A percentile compares a stretch with the other conserved stretches of the same genome.
These are phyloP conservation scores for Drosophila tristis DNA, from an alignment of 1,140 invertebrate species.

Conservation along the genomic window DNA sequence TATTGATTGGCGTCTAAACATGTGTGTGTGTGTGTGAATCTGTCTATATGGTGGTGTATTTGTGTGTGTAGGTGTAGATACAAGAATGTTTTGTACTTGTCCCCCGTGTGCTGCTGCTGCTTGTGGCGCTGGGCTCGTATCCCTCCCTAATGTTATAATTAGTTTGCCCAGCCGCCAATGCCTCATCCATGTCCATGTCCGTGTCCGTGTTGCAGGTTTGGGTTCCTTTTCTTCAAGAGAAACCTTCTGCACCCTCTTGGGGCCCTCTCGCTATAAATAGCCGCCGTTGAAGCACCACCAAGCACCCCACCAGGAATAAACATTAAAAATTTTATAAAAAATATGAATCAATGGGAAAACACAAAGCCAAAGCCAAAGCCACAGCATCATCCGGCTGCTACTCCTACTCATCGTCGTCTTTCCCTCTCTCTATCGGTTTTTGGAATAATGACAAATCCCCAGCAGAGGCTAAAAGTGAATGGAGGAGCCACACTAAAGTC, in stretches of 20 bases:
- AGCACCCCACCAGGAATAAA: conserved; percentile 5
- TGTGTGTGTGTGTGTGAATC: not conserved
- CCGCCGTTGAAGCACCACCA: conserved; percentile 14
- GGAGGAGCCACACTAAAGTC: conserved; percentile 72
- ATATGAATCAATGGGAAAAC: conserved; percentile 69
- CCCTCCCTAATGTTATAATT: conserved; percentile 22
- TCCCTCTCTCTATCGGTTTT: not conserved
- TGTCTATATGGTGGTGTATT: not conserved
- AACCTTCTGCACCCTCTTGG: conserved; percentile 1
- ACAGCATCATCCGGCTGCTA: not conserved
- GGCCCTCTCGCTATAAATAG: conserved; percentile 28
- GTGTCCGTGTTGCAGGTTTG: conserved; percentile 2
- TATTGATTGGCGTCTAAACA: conserved; percentile 52
- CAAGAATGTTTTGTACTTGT: not conserved
- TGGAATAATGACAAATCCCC: conserved; percentile 60
- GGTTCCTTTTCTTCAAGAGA: not conserved
- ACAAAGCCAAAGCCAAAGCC: conserved; percentile 54
- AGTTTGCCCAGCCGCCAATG: conserved; percentile 16
- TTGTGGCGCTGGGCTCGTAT: conserved; percentile 4
- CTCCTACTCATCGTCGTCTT: too few species aligned
- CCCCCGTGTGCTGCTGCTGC: not conserved
- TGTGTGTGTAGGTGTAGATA: conserved; percentile 3
- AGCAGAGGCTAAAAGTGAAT: conserved; percentile 65
- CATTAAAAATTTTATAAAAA: conserved; percentile 66
- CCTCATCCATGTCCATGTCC: not conserved